Evolutionary conservation across 2,797 vertebrate species (phyloP), one percentile per base, ranked within the genome.

Genomic region (Halcyon badia): DNA sequence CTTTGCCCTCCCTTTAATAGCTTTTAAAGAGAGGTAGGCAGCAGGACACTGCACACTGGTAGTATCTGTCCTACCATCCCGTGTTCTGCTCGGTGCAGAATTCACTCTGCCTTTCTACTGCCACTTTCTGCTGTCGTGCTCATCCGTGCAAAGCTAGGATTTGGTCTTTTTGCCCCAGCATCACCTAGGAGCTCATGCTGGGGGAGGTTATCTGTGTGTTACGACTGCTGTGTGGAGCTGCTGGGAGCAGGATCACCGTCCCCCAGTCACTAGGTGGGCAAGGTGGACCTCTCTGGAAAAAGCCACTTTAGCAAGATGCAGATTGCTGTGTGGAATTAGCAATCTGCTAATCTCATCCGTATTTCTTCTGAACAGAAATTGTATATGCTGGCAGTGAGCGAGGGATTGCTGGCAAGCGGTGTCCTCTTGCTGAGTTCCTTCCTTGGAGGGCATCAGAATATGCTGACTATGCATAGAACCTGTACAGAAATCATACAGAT

Each of bases 251-350:
- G 41, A 56, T 41, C 14, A 2, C 16, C 0, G 0, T 52, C 9
- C 21, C 20, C 11, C 16, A 2, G 0, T 62, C 2, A 1, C 52
- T 75, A 2, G 17, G 9, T 22, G 44, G 31, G 14, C 62, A 16
- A 2, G 6, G 7, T 64, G 62, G 33, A 18, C 49, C 35, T 71
- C 0, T 0, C 25, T 87, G 65, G 69, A 18, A 57, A 48, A 57
- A 66, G 14, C 21, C 42, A 6, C 44, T 54, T 82, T 0, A 79
- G 44, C 44, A 35, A 60, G 21, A 16, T 41, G 19, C 9, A 49
- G 60, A 30, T 70, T 52, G 48, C 31, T 56, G 31, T 0, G 0
- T 15, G 26, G 56, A 90, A 12, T 61, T 41, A 75, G 18, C 35
- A 81, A 1, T 35, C 39, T 81, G 73, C 33, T 78, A 18, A n/a